A percentile compares a stretch with the other conserved stretches of the same genome.
Conservation (phyloP, 2,797 vertebrate species). For the Agapornis canus region DNA sequence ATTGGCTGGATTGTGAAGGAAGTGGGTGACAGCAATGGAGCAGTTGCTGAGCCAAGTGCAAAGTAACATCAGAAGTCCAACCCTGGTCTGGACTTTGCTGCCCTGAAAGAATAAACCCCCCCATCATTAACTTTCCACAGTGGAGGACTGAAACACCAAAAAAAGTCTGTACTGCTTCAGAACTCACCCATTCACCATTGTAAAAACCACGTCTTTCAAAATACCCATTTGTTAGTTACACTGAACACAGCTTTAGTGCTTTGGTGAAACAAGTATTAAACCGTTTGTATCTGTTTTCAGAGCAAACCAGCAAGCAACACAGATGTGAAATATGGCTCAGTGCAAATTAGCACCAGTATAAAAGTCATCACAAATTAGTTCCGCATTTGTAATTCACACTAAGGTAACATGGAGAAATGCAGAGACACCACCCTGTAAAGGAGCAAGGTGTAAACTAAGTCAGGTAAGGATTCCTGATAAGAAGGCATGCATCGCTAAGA, state of each 20-base stretch:
- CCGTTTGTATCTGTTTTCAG: background rate
- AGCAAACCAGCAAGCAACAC: slow-evolving; percentile 5
- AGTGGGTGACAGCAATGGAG: slow-evolving; percentile 96
- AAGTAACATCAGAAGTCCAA: slow-evolving; percentile 95
- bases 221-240: background rate
- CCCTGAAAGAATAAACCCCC: slow-evolving; percentile 80
- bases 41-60: slow-evolving; percentile 98
- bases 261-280: background rate
- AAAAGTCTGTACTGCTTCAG: background rate
- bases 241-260: background rate
- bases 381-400: background rate
- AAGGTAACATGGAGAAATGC: background rate
- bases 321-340: background rate
- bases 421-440: background rate
- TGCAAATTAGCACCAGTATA: background rate
- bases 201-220: background rate
- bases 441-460: background rate
- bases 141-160: background rate
- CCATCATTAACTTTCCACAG: background rate
- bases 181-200: background rate
- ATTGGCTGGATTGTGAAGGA: slow-evolving; percentile 96
- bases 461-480: background rate
- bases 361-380: background rate
- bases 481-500: background rate
- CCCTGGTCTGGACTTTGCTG: slow-evolving; percentile 97